A percentile compares a stretch with the other conserved stretches of the same genome.
phyloP scores from a whole-genome alignment of 2,797 vertebrate species.

The Geotria australis region DNA sequence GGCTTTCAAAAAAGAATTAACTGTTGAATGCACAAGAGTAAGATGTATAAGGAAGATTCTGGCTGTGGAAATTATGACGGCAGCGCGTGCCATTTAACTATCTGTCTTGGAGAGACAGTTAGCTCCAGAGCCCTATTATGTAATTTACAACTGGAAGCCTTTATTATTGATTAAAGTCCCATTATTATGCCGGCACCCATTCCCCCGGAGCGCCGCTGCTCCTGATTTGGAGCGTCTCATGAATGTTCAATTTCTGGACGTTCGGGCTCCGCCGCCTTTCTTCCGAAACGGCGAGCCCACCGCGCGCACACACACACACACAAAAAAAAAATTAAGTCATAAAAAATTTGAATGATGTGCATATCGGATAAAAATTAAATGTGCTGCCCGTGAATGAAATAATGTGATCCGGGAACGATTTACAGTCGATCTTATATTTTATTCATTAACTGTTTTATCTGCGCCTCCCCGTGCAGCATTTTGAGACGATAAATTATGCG shows the following conservation, averaged over 20 bases:
- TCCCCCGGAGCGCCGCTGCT: background rate
- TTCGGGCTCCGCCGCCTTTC: background rate
- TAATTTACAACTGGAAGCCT: background rate
- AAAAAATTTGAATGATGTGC: background rate
- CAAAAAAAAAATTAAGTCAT: background rate
- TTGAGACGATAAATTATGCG: background rate
- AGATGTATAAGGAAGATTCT: background rate
- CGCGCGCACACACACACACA: too few relatives aligned
- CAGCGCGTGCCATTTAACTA: background rate
- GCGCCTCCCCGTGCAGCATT: background rate
- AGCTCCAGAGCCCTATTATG: background rate
- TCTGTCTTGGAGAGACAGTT: background rate
- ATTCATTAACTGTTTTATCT: background rate
- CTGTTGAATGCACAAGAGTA: background rate
- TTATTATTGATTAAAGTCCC: background rate
- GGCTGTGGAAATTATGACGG: background rate
- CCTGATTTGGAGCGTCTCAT: background rate
- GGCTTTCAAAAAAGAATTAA: background rate
- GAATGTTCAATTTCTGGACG: background rate
- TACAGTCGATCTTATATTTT: background rate
- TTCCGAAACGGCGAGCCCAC: background rate
- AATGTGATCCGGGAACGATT: background rate
- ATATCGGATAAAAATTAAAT: background rate
- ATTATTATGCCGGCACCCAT: background rate
- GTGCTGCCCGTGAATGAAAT: background rate